Evolutionary conservation across 2,888 invertebrate species (phyloP).

Genomic region (Drosophila lacicola): DNA sequence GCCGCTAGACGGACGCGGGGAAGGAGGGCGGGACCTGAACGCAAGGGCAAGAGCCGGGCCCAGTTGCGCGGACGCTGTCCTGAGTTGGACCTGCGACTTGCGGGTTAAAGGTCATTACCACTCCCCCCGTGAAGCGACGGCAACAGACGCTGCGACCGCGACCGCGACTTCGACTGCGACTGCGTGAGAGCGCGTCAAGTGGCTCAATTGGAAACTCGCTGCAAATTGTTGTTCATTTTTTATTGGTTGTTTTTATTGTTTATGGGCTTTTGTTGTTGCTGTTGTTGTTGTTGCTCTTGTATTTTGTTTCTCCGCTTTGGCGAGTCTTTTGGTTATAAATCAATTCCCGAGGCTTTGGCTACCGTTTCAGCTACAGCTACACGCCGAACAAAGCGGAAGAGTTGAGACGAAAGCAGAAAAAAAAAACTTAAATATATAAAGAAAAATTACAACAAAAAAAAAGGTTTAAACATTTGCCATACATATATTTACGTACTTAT

Average conservation of each 20-base stretch:
- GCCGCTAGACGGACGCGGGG: conserved; percentile 1
- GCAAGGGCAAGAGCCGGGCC: conserved; percentile 11
- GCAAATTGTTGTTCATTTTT: conserved; percentile 56
- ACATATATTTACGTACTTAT: conserved; percentile 33
- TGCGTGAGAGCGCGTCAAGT: conserved; percentile 79
- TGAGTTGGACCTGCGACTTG: conserved; percentile 51
- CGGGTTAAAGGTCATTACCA: conserved; percentile 78
- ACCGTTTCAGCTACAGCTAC: conserved; percentile 56
- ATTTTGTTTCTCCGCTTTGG: conserved; percentile 47
- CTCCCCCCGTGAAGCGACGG: conserved; percentile 17
- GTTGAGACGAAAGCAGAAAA: conserved; percentile 3
- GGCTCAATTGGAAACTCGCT: conserved; percentile 71
- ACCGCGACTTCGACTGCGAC: conserved; percentile 10
- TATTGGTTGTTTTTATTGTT: conserved; percentile 52
- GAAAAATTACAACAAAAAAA: background rate
- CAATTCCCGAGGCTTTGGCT: conserved; percentile 68
- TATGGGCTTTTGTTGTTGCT: conserved; percentile 35
- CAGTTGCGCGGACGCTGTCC: conserved; percentile 31
- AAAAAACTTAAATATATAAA: conserved; percentile 22
- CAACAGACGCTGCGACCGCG: background rate
- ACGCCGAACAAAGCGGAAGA: conserved; percentile 26
- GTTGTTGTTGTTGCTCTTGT: conserved; percentile 18
- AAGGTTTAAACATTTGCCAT: conserved; percentile 14
- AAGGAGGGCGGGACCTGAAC: background rate
- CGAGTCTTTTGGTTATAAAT: conserved; percentile 72